Percentiles rank a stretch among this genome's conserved stretches.
Evolutionary conservation across 2,888 invertebrate species (phyloP).

Genomic region (Nomada goodeniana): DNA sequence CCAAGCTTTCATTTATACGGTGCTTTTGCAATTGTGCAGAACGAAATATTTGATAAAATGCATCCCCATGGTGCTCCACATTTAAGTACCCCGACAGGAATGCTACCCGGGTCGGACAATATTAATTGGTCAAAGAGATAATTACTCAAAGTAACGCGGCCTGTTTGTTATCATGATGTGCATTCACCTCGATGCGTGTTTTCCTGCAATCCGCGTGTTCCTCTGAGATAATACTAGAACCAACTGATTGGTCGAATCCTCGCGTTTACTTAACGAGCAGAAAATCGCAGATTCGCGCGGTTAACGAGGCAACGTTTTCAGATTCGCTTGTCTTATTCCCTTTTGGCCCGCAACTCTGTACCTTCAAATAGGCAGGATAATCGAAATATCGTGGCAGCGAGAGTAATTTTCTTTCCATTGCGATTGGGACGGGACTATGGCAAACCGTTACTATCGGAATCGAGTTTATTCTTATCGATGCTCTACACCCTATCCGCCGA

Average conservation of each 20-base stretch:
- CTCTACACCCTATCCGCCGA: no score
- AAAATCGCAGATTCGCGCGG: constrained; percentile 62
- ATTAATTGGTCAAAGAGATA: constrained; percentile 65
- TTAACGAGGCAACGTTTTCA: constrained; percentile 53
- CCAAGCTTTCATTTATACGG: no score
- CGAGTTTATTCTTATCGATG: no score
- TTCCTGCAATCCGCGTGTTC: constrained; percentile 60
- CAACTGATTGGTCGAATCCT: constrained; percentile 61
- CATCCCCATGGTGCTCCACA: not conserved
- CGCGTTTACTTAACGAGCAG: constrained; percentile 70
- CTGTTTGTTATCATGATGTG: constrained; percentile 66
- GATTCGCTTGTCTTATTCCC: not conserved
- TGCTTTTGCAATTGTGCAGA: no score
- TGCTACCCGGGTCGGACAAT: not conserved
- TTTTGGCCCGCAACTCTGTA: not conserved
- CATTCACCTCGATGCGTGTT: constrained; percentile 65
- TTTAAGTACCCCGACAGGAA: not conserved
- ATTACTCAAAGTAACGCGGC: constrained; percentile 47
- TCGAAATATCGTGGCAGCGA: not conserved
- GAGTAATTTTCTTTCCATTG: not conserved
- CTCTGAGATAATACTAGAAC: constrained; percentile 61
- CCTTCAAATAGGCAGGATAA: not conserved
- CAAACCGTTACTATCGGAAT: no score
- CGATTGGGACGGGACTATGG: not conserved
- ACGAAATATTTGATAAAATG: no score